Conservation (phyloP, 1,140 invertebrate species). For the Apolygus lucorum region DNA sequence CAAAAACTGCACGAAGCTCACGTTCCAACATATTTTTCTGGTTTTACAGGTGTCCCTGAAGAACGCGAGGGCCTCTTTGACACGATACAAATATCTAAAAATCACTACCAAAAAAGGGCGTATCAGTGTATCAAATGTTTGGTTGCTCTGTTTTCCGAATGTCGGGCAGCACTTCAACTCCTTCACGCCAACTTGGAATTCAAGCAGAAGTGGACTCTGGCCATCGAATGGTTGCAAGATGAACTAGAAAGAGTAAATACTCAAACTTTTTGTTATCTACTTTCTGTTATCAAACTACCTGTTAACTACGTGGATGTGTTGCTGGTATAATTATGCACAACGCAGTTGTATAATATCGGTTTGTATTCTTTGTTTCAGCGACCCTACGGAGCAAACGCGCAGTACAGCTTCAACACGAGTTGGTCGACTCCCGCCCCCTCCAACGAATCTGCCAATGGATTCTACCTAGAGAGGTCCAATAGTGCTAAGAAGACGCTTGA, state of each 20-base stretch:
- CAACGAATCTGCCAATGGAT: constrained; percentile 91
- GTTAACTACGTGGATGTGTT: not conserved
- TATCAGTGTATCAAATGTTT: constrained; percentile 96
- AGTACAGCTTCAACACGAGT: constrained; percentile 71
- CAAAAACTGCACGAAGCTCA: no score
- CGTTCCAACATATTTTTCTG: no score
- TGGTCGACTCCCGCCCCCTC: constrained; percentile 91
- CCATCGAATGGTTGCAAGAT: constrained; percentile 90
- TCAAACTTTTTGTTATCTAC: not conserved
- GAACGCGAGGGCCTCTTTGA: constrained; percentile 89
- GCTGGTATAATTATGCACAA: no score
- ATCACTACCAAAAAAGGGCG: constrained; percentile 90
- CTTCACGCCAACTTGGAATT: constrained; percentile 66
- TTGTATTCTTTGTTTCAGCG: constrained; percentile 41
- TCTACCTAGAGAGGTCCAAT: constrained; percentile 87
- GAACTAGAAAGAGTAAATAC: constrained; percentile 67
- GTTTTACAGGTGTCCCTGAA: constrained; percentile 62
- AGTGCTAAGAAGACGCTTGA: constrained; percentile 84
- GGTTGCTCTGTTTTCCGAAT: constrained; percentile 80
- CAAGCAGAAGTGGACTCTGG: constrained; percentile 74
- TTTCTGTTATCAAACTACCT: not conserved
- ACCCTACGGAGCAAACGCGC: constrained; percentile 51
- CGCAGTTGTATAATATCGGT: not conserved
- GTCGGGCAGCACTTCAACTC: constrained; percentile 61
- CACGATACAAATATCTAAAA: constrained; percentile 82